A percentile compares a stretch with the other conserved stretches of the same genome.
These are phyloP conservation scores for Flexamia atlantica DNA, from an alignment of 2,888 invertebrate species.

Conservation along the genomic window DNA sequence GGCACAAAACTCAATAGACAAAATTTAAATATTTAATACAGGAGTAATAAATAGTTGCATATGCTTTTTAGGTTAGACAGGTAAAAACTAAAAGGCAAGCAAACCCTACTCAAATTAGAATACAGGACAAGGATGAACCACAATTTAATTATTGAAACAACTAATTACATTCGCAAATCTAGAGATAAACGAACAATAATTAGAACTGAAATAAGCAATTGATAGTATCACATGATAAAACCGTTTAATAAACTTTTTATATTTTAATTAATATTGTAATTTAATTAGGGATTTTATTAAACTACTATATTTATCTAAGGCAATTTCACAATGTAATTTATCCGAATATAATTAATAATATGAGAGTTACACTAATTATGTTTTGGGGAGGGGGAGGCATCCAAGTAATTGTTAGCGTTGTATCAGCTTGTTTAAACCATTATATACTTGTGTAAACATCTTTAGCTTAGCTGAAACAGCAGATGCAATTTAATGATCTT, in stretches of 20 bases:
- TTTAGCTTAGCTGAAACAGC: neutral
- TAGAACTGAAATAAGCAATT: conserved; percentile 29
- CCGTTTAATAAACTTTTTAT: conserved; percentile 3
- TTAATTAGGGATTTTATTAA: conserved; percentile 4
- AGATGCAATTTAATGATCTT: neutral
- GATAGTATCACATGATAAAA: conserved; percentile 41
- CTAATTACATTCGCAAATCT: conserved; percentile 25
- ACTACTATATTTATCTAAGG: conserved; percentile 25
- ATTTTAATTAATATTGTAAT: conserved; percentile 30
- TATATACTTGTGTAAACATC: neutral
- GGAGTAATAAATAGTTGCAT: too few species aligned
- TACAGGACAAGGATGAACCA: neutral
- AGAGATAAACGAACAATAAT: conserved; percentile 20
- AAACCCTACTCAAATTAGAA: too few species aligned
- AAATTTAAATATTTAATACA: too few species aligned
- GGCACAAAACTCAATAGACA: too few species aligned
- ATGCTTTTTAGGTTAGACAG: too few species aligned
- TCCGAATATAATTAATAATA: conserved; percentile 37
- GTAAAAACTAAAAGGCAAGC: too few species aligned
- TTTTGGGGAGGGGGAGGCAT: neutral
- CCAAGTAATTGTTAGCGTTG: too few species aligned
- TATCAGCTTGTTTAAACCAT: too few species aligned
- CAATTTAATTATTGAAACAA: conserved; percentile 22
- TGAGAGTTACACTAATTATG: conserved; percentile 9
- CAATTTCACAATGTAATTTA: conserved; percentile 11